These are phyloP conservation scores for Emmelina monodactyla DNA, from an alignment of 2,888 invertebrate genomes.

Conservation along the genomic window DNA sequence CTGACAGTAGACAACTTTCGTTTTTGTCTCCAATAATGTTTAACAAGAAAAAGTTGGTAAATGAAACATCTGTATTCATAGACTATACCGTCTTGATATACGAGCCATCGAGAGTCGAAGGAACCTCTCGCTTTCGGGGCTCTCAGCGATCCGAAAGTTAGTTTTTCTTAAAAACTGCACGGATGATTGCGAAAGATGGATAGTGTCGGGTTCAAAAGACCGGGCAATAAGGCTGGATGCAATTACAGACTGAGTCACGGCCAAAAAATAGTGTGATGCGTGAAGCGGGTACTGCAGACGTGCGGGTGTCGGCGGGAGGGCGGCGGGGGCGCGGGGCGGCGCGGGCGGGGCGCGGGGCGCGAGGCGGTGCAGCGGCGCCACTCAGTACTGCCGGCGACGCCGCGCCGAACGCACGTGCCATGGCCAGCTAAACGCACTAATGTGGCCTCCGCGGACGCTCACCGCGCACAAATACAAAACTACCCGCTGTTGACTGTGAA, in stretches of 20 bases:
- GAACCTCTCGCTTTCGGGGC: too few relatives aligned
- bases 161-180: too few relatives aligned
- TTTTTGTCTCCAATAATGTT: too few relatives aligned
- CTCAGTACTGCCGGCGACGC: slow-evolving; percentile 42
- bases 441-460: slow-evolving; percentile 50
- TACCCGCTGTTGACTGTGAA: slow-evolving; percentile 43
- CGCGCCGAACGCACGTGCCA: slow-evolving; percentile 32
- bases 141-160: too few relatives aligned
- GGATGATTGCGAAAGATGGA: slow-evolving; percentile 3
- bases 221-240: slow-evolving; percentile 39
- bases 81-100: too few relatives aligned
- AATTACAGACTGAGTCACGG: slow-evolving; percentile 51
- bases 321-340: slow-evolving; percentile 16
- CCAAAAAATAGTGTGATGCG: slow-evolving; percentile 49
- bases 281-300: slow-evolving; percentile 50
- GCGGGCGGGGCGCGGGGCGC: slow-evolving; percentile 27
- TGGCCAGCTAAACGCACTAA: slow-evolving; percentile 26
- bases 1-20: too few relatives aligned
- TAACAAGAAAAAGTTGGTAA: too few relatives aligned
- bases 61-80: too few relatives aligned
- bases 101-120: too few relatives aligned
- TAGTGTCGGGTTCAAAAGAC: slow-evolving; percentile 26
- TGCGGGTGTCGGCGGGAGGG: slow-evolving; percentile 8
- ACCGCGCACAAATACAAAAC: slow-evolving; percentile 24
- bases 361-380: too few relatives aligned